Evolutionary conservation across 1,140 invertebrate species (phyloP), one percentile per base, ranked within the genome.

Genomic region (Dendrolimus punctatus): DNA sequence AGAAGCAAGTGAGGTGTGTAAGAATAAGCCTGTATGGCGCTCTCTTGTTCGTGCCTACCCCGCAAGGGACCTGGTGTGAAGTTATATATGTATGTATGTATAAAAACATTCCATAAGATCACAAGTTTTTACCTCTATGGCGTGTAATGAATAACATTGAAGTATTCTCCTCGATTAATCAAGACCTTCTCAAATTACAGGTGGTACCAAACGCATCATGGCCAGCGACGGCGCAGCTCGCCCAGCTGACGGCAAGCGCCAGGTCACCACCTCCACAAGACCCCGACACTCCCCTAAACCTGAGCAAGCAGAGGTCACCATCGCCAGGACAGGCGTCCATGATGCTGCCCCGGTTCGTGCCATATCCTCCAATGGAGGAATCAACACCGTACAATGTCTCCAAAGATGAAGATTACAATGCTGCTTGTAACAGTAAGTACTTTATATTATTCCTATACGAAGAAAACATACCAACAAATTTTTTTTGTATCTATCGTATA

Each of bases 221-320:
- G 83, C 80, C 80, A 7, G 77, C 74, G 23, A 80, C 76, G 6
- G 76, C 74, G 5, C 80, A 84, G 57, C 68, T 86, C 5, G 79
- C 83, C 0, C 82, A 85, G 52, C 64, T 85, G 46, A 78, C 76
- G 2, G 76, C 77, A 5, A 79, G 66, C 57, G 76, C 79, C 2
- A 70, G 77, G 4, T 76, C 77, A 0, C 71, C 82, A 0, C 82
- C 89, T 0, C 77, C 79, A 0, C 80, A 87, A 8, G 92, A 94
- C 66, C 89, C 93, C 5, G 95, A 97, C 68, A 92, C 94, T 0
- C 96, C 96, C 0, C 86, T 98, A 0, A 97, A 97, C 83, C 91
- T 98, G 5, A 94, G 92, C 60, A 97, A 97, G 85, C 95, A 95
- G 38, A 94, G 96, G 62, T 70, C 88, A 71, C 80, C 65, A 47